Evolutionary conservation across 2,888 invertebrate species (phyloP), one percentile per base, ranked within the genome.

Genomic region (Megastigmus dorsalis): DNA sequence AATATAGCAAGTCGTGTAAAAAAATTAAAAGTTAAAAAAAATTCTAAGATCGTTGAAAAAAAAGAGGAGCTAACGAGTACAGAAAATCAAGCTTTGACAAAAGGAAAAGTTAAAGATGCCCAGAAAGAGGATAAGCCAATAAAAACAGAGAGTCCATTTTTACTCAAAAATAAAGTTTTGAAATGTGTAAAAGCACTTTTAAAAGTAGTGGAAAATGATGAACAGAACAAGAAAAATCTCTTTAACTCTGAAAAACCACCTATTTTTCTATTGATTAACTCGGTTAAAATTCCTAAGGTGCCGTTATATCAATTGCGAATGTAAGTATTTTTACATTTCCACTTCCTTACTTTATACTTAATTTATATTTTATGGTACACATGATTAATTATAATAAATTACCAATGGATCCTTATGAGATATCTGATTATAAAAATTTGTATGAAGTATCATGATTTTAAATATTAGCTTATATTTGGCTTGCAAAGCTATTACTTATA

Each of bases 251-350:
- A 91, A 78, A 77, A 76, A 15, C 88, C 89, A 71, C 89, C 91
- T 10, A 88, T 93, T 81, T 91, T 91, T 82, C 86, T 92, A 59
- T 91, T 92, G 88, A 88, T 93, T 26, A 89, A 89, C 28, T 90
- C 91, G 73, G 90, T 93, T 41, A 94, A 93, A 89, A 91, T 94
- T 66, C 91, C 93, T 30, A 90, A 90, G 77, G 89, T 88, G 36
- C 89, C 91, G 1, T 90, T 88, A 68, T 90, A 92, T 69, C 90
- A 92, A 78, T 87, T 93, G 3, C 91, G 92, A 86, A 88, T 94
- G 91, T 93, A 89, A 90, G 92, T 90, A 81, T 62, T 70, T 43
- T 60, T 62, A n/a, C n/a, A n/a, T n/a, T n/a, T n/a, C n/a, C n/a
- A n/a, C n/a, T n/a, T n/a, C n/a, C 48, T 54, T 50, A 45, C 0